Percentiles rank a stretch among this genome's conserved stretches.
phyloP scores from a whole-genome alignment of 2,888 invertebrate species.

The Spodoptera exigua region DNA sequence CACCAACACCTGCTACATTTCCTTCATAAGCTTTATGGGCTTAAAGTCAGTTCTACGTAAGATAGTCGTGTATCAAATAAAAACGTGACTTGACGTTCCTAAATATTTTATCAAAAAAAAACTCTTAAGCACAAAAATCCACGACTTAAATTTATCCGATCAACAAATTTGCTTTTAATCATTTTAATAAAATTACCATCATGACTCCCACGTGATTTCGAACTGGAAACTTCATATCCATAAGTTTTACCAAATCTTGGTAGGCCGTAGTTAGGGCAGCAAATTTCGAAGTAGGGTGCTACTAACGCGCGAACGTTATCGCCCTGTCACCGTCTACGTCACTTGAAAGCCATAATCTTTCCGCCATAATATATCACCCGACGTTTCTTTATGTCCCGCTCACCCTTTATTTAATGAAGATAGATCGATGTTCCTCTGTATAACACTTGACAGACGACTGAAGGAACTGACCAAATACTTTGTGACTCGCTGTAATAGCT shows the following conservation, averaged over 20 bases:
- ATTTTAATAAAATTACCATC: slow-evolving; percentile 21
- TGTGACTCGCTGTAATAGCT: slow-evolving; percentile 17
- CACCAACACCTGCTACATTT: too few relatives aligned
- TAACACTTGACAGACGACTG: slow-evolving; percentile 24
- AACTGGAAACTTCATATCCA: slow-evolving; percentile 21
- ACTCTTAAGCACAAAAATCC: too few relatives aligned
- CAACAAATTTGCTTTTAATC: slow-evolving; percentile 12
- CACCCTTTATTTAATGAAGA: slow-evolving; percentile 61
- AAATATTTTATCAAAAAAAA: too few relatives aligned
- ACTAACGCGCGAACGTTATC: slow-evolving; percentile 47
- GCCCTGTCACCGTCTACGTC: slow-evolving; percentile 39
- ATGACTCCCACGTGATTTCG: slow-evolving; percentile 32
- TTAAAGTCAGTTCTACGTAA: too few relatives aligned
- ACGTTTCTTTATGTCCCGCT: slow-evolving; percentile 51
- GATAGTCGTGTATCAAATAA: too few relatives aligned
- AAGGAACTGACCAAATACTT: slow-evolving; percentile 25
- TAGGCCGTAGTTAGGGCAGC: slow-evolving; percentile 34
- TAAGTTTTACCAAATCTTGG: slow-evolving; percentile 42
- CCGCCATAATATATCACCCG: slow-evolving; percentile 52
- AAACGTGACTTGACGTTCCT: too few relatives aligned
- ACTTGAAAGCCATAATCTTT: slow-evolving; percentile 51
- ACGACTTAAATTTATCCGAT: too few relatives aligned
- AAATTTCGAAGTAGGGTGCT: slow-evolving; percentile 44
- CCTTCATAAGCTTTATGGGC: too few relatives aligned
- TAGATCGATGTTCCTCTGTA: slow-evolving; percentile 45